Evolutionary conservation across 2,888 invertebrate species (phyloP), one percentile per base, ranked within the genome.

Genomic region (Thymelicus acteon): DNA sequence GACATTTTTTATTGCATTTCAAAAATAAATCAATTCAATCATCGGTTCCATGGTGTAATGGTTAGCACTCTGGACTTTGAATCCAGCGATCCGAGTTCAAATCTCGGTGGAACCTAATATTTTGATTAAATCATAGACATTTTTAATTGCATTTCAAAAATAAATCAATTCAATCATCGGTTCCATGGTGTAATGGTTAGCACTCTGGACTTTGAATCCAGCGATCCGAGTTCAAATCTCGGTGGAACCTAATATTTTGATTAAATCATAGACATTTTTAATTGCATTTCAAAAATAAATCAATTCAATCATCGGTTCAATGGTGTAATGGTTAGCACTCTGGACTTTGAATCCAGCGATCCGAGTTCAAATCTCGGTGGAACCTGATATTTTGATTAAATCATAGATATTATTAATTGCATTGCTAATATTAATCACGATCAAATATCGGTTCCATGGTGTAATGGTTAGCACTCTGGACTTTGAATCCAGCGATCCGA

Each of bases 301-400:
- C n/a, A n/a, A n/a, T n/a, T 7, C 10, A 15, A 6, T 15, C 49
- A 52, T 52, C 49, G 49, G 49, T 52, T 15, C 49, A 19, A 52
- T 52, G 49, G 49, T 52, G 49, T 52, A 52, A 52, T 52, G 49
- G 49, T 60, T 52, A 52, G 49, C 49, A 52, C 49, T 52, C 49
- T 52, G 49, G 49, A 52, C 49, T 52, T 52, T 52, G 15, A 52
- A 52, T 52, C 49, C 49, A 52, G 15, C 15, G 49, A 49, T 52
- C 49, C 15, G 15, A 96, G 96, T 96, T 96, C 96, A 96, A 96
- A 96, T 96, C 96, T 96, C 96, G 96, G 96, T 96, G 96, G 96
- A 95, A 96, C 96, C 96, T 92, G 6, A 44, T 12, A 4, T 60
- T 60, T 60, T 60, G 60, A 44, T 44, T 37, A 12, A 10, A 44